Percentiles rank a stretch among this genome's conserved stretches.
phyloP scores from a whole-genome alignment of 1,140 invertebrate species.

The Tetragnatha versicolor region DNA sequence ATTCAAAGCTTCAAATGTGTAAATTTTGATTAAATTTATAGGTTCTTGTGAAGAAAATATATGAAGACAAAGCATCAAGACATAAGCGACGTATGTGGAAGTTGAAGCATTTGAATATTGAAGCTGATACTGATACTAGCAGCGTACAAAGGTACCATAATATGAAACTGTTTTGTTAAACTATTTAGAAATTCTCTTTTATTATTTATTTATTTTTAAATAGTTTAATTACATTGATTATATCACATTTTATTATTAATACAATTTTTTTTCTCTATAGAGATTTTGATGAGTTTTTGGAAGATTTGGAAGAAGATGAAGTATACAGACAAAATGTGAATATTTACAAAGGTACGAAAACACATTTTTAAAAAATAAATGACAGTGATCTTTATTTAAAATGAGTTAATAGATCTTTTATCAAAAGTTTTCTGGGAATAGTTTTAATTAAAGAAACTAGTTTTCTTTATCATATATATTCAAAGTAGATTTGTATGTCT shows the following conservation, averaged over 20 bases:
- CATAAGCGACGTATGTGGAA: constrained; percentile 88
- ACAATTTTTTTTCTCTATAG: constrained; percentile 65
- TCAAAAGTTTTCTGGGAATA: too few relatives aligned
- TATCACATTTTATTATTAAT: too few relatives aligned
- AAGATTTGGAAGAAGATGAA: constrained; percentile 96
- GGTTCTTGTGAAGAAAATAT: constrained; percentile 91
- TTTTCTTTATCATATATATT: too few relatives aligned
- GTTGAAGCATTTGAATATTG: constrained; percentile 79
- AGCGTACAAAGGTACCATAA: constrained; percentile 74
- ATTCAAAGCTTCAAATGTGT: too few relatives aligned
- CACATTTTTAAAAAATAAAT: too few relatives aligned
- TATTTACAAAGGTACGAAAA: constrained; percentile 79
- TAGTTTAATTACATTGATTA: too few relatives aligned
- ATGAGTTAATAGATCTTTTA: too few relatives aligned
- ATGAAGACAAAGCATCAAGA: constrained; percentile 75
- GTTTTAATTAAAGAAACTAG: too few relatives aligned
- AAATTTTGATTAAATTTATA: too few relatives aligned
- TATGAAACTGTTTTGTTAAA: background rate
- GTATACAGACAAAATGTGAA: constrained; percentile 89
- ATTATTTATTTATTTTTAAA: too few relatives aligned
- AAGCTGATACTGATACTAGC: constrained; percentile 69
- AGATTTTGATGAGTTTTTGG: constrained; percentile 94
- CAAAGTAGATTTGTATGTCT: too few relatives aligned
- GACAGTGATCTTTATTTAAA: too few relatives aligned
- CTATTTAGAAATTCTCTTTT: background rate